Base-by-base conservation (phyloP, 2,797 vertebrate species). In the Epinephelus malabaricus region DNA sequence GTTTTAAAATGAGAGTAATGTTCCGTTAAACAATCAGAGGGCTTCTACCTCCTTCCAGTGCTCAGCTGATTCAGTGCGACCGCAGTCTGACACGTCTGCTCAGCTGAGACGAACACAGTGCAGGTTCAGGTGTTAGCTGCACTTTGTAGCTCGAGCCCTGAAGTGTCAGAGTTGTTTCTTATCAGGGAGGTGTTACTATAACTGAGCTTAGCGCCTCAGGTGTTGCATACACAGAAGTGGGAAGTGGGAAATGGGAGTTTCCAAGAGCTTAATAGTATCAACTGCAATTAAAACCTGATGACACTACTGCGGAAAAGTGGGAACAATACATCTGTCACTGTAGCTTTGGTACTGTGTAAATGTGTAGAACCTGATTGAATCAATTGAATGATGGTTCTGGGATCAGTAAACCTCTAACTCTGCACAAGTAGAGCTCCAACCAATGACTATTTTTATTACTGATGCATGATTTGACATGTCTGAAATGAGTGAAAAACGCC, bases 121-220 rank as follows among this genome's bases (percentile, higher is more conserved):
- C 55, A 79, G 60, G 62, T 70, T 80, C 67, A 79, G 59, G 64
- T 83, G 79, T 84, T 72, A 3, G 66, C 46, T 50, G 60, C 65
- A 64, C 55, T 86, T 71, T 55, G 47, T 53, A 65, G 82, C 73
- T 85, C 21, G 0, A 69, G 50, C 73, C 82, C 64, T 60, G 25
- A 60, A 43, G 54, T 47, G 67, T 76, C 67, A 75, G 30, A 79
- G 59, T 56, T 63, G 70, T 18, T 73, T 71, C 2, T 63, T 45
- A 70, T 50, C 45, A 51, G 54, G 46, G 5, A 47, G 9, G 40
- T 47, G 56, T 49, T 65, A 61, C 53, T n/a, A 49, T 1, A 53
- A 73, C 60, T 21, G 27, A 54, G 21, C 50, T 63, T 2, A 63
- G 21, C 34, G 21, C 18, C 46, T 69, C 56, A 23, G 69, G 58